Evolutionary conservation across 2,888 invertebrate species (phyloP).

Genomic region (Rugalucina vietnamica): DNA sequence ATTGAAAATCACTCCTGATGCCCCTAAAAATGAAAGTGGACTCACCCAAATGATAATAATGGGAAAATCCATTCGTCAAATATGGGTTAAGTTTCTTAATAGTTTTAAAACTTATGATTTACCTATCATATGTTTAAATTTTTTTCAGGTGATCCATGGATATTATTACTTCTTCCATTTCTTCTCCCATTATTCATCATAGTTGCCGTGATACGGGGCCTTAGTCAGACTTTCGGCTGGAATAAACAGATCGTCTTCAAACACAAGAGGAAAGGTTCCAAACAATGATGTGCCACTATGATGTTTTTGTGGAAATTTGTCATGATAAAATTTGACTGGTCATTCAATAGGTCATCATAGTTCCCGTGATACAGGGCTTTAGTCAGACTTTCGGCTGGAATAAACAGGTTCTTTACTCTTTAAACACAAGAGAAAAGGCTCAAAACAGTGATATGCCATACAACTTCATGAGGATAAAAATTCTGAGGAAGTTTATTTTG

Average conservation of each 20-base stretch:
- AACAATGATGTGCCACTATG: no score
- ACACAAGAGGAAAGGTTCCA: conserved; percentile 33
- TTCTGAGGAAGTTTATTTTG: no score
- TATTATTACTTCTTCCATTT: conserved; percentile 73
- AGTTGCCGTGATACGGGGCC: conserved; percentile 68
- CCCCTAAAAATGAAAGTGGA: no score
- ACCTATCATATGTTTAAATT: no score
- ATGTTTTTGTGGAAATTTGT: no score
- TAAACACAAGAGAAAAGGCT: conserved; percentile 41
- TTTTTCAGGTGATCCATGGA: conserved; percentile 75
- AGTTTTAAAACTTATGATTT: no score
- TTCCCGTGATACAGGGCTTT: conserved; percentile 68
- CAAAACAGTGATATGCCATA: not conserved
- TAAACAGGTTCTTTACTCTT: conserved; percentile 43
- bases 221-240: conserved; percentile 60
- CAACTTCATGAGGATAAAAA: no score
- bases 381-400: conserved; percentile 57
- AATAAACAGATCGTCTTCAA: conserved; percentile 44
- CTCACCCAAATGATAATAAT: no score
- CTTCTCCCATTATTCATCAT: conserved; percentile 75
- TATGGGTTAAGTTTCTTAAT: no score
- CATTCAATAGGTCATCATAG: conserved; percentile 74
- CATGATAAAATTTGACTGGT: no score
- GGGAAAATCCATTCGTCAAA: no score
- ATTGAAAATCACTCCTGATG: no score